phyloP scores from a whole-genome alignment of 2,113 vertebrate species.

The Urocynchramus pylzowi region DNA sequence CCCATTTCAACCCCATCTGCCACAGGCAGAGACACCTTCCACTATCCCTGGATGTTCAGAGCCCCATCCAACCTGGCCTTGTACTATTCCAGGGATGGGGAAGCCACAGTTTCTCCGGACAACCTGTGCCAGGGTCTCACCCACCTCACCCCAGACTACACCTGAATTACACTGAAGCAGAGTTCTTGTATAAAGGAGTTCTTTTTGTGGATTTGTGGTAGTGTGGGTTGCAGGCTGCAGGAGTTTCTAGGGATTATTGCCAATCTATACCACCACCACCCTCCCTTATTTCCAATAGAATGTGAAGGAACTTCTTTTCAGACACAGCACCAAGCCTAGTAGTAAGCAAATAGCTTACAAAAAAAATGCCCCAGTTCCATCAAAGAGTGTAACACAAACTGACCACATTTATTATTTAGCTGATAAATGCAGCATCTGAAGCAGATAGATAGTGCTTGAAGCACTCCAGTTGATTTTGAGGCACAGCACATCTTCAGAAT shows the following conservation, averaged over 20 bases:
- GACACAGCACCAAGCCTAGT: background rate
- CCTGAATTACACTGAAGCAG: background rate
- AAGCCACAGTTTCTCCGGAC: rapidly evolving
- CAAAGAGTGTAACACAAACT: background rate
- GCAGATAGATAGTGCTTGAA: background rate
- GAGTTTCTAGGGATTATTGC: background rate
- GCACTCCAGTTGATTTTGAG: background rate
- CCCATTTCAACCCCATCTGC: rapidly evolving
- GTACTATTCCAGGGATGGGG: background rate
- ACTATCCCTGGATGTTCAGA: too few species aligned
- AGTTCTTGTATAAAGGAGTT: background rate
- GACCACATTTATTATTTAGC: background rate
- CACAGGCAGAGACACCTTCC: rapidly evolving
- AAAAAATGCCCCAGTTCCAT: background rate
- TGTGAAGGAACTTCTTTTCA: background rate
- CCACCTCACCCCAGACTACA: background rate
- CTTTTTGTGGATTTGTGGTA: background rate
- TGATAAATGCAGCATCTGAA: background rate
- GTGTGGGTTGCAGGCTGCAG: background rate
- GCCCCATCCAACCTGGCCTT: rapidly evolving
- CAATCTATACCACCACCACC: background rate
- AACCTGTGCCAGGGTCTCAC: rapidly evolving
- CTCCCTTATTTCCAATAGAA: background rate
- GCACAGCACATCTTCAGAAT: background rate
- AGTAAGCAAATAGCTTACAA: background rate